These are phyloP conservation scores for Bugulina stolonifera DNA, from an alignment of 2,888 invertebrate species.

Conservation along the genomic window DNA sequence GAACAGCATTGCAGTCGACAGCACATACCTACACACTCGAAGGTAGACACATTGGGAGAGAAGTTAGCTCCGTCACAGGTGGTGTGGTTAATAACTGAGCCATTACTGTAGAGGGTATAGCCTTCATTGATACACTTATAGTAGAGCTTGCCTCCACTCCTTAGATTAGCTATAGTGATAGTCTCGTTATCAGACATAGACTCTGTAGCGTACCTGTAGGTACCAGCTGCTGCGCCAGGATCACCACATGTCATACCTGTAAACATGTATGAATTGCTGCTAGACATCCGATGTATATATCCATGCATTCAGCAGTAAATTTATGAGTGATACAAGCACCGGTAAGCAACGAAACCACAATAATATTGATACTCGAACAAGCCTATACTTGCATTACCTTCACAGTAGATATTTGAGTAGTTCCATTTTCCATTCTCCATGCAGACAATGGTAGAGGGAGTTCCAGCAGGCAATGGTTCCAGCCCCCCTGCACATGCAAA, in stretches of 20 bases:
- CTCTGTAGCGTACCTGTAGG: neutral
- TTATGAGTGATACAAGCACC: no score
- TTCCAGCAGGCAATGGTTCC: neutral
- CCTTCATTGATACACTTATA: slow-evolving; percentile 14
- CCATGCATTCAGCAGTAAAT: no score
- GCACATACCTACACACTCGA: slow-evolving; percentile 15
- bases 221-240: slow-evolving; percentile 2
- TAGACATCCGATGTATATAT: no score
- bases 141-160: neutral
- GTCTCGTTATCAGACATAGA: neutral
- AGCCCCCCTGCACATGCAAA: neutral
- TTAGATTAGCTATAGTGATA: neutral
- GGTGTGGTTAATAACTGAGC: neutral
- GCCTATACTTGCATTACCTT: no score
- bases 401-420: slow-evolving; percentile 22
- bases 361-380: no score
- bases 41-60: neutral
- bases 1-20: no score
- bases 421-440: slow-evolving; percentile 23
- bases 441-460: neutral
- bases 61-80: neutral
- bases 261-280: no score
- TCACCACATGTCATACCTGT: slow-evolving; percentile 12
- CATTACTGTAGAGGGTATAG: neutral
- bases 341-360: no score